Percentiles rank a stretch among this genome's conserved stretches.
Conservation (phyloP, 37 sponge, comb jelly and placozoan species). For the Mnemiopsis leidyi region DNA sequence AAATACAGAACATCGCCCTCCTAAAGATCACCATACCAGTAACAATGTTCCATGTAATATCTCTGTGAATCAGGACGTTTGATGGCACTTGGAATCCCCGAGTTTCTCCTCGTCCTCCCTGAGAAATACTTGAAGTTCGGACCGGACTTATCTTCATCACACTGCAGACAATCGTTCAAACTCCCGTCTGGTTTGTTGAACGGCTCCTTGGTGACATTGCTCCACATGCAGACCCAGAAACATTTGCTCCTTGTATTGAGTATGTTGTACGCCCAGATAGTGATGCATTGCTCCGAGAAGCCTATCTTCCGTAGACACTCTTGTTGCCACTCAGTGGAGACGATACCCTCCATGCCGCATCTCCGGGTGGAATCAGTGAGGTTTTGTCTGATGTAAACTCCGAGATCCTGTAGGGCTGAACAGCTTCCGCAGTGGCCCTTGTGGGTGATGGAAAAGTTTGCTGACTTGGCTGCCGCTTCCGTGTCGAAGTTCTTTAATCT, state of each 20-base stretch:
- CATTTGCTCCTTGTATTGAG: conserved; percentile 5
- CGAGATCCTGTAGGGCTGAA: conserved; percentile 16
- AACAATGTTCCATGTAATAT: conserved; percentile 41
- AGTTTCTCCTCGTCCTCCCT: conserved; percentile 15
- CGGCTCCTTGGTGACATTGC: neutral
- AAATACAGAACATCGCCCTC: no score
- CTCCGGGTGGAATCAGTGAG: neutral
- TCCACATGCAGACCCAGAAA: neutral
- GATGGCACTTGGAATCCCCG: conserved; percentile 29
- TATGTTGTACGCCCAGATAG: conserved; percentile 23
- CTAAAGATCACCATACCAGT: conserved; percentile 45
- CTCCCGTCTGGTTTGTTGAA: conserved; percentile 37
- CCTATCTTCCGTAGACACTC: neutral
- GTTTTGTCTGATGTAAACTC: conserved; percentile 39
- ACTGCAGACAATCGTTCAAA: neutral
- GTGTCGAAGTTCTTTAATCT: neutral
- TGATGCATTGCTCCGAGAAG: conserved; percentile 28
- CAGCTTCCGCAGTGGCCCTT: conserved; percentile 48
- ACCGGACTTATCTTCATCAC: conserved; percentile 30
- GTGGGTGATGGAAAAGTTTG: conserved; percentile 27
- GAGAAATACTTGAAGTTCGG: conserved; percentile 47
- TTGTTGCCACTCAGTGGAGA: neutral
- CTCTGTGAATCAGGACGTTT: neutral
- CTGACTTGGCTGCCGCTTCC: neutral
- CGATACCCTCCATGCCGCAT: neutral